Conservation (phyloP, 2,888 invertebrate species). For the Philereme transversata region DNA sequence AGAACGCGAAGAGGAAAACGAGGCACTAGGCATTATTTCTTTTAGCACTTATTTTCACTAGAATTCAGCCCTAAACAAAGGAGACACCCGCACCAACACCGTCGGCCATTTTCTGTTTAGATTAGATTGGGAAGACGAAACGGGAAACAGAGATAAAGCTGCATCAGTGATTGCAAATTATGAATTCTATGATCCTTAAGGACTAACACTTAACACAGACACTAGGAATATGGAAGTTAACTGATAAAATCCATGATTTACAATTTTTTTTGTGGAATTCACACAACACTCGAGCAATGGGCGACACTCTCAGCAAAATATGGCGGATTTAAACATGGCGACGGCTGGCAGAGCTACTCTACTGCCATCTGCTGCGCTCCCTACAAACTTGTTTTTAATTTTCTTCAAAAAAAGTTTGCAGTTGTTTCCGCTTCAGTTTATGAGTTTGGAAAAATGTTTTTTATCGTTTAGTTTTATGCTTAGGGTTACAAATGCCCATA, state of each 20-base stretch:
- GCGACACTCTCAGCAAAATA: constrained; percentile 79
- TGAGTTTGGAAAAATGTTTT: too few relatives aligned
- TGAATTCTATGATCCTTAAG: constrained; percentile 52
- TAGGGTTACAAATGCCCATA: too few relatives aligned
- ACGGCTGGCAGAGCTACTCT: constrained; percentile 31
- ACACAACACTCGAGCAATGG: constrained; percentile 73
- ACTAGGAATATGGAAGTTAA: constrained; percentile 65
- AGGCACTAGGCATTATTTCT: constrained; percentile 96
- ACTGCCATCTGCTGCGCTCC: constrained; percentile 16
- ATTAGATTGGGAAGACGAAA: constrained; percentile 80
- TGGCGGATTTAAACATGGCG: constrained; percentile 81
- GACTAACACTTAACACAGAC: constrained; percentile 71
- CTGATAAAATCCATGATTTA: constrained; percentile 74
- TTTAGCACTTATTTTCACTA: constrained; percentile 81
- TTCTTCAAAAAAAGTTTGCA: neutral
- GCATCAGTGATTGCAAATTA: constrained; percentile 60
- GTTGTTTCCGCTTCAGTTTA: neutral
- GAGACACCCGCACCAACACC: constrained; percentile 91
- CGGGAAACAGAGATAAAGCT: constrained; percentile 69
- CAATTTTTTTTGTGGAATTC: constrained; percentile 66
- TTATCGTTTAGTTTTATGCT: too few relatives aligned
- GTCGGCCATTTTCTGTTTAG: constrained; percentile 93
- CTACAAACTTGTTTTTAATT: neutral
- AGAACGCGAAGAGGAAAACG: constrained; percentile 96
- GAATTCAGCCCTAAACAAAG: constrained; percentile 90